These are phyloP conservation scores for Aradophagus sp. DNA, from an alignment of 1,140 invertebrate genomes.

Conservation along the genomic window DNA sequence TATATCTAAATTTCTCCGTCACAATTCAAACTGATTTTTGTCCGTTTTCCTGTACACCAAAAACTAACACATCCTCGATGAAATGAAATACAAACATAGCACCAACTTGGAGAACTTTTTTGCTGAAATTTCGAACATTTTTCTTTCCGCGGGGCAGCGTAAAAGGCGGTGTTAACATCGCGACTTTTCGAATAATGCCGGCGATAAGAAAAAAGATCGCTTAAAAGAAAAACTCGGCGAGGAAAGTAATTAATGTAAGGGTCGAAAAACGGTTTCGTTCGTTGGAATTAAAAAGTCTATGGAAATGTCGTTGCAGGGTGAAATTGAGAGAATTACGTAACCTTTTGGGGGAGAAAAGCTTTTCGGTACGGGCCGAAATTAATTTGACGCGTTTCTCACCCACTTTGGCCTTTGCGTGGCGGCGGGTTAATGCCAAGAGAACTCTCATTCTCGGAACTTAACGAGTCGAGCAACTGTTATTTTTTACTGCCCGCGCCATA, in stretches of 20 bases:
- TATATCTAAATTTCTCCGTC: too few relatives aligned
- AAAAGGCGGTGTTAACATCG: too few relatives aligned
- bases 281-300: constrained; percentile 30
- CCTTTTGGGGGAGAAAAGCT: constrained; percentile 17
- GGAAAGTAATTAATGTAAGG: too few relatives aligned
- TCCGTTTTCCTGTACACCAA: too few relatives aligned
- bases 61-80: too few relatives aligned
- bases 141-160: too few relatives aligned
- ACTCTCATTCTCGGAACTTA: constrained; percentile 44
- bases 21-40: too few relatives aligned
- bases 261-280: constrained; percentile 17
- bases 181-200: neutral
- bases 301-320: constrained; percentile 21
- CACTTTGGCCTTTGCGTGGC: constrained; percentile 29
- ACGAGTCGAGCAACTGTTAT: constrained; percentile 50
- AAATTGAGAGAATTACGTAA: constrained; percentile 42
- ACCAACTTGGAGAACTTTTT: too few relatives aligned
- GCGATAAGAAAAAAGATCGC: neutral
- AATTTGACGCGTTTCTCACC: constrained; percentile 50
- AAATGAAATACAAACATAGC: constrained; percentile 1
- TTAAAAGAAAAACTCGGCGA: neutral
- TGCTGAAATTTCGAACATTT: too few relatives aligned
- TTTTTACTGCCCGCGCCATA: constrained; percentile 57
- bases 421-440: constrained; percentile 26
- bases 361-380: constrained; percentile 33